phyloP scores from a whole-genome alignment of 1,140 invertebrate species.

The Heliconius melpomene region DNA sequence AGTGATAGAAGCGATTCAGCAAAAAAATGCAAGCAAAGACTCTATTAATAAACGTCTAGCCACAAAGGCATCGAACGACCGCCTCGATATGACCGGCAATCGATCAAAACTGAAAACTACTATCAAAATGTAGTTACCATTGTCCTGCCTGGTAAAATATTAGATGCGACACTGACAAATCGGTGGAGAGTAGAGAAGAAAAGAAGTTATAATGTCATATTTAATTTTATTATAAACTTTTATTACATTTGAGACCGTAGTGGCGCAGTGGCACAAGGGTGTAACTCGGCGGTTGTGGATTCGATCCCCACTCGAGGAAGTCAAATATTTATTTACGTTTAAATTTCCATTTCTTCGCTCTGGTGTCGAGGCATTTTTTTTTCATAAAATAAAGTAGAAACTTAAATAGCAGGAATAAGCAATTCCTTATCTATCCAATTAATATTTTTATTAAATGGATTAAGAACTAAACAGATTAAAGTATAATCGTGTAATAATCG shows the following conservation, averaged over 20 bases:
- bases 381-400: too few relatives aligned
- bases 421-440: background rate
- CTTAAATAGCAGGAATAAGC: background rate
- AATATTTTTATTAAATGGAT: background rate
- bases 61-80: conserved; percentile 37
- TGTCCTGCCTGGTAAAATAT: conserved; percentile 71
- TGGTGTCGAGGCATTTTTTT: too few relatives aligned
- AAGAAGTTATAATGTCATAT: conserved; percentile 19
- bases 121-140: conserved; percentile 75
- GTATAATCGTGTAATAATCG: too few relatives aligned
- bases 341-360: too few relatives aligned
- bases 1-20: conserved; percentile 3
- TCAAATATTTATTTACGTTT: too few relatives aligned
- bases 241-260: too few relatives aligned
- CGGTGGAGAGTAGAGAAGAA: conserved; percentile 47
- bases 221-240: background rate
- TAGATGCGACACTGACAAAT: conserved; percentile 72
- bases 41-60: conserved; percentile 4
- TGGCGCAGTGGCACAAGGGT: too few relatives aligned
- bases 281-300: too few relatives aligned
- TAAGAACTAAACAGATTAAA: background rate
- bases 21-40: conserved; percentile 4
- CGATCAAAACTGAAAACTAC: conserved; percentile 70
- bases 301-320: too few relatives aligned
- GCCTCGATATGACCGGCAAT: conserved; percentile 47